phyloP scores from a whole-genome alignment of 2,797 vertebrate species.

The Sebastes dallii region DNA sequence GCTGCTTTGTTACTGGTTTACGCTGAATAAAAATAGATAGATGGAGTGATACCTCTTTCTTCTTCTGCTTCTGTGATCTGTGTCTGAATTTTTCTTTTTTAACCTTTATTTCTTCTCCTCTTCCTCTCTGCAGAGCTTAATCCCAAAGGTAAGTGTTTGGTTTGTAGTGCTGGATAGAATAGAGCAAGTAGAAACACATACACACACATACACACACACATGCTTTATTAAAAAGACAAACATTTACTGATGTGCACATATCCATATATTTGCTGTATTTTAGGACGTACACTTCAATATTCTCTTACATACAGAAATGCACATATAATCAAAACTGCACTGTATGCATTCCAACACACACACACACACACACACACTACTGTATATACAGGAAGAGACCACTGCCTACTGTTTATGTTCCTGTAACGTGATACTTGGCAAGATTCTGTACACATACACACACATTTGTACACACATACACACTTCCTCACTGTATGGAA shows the following conservation, averaged over 20 bases:
- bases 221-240: conserved; percentile 8
- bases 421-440: conserved; percentile 71
- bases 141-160: conserved; percentile 78
- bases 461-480: conserved; percentile 26
- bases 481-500: conserved; percentile 55
- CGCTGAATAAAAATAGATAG: not conserved
- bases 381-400: conserved; percentile 70
- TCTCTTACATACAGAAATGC: conserved; percentile 10
- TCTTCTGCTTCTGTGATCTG: conserved; percentile 13
- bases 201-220: not conserved
- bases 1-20: not conserved
- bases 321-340: conserved; percentile 21
- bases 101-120: conserved; percentile 37
- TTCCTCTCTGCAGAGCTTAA: conserved; percentile 77
- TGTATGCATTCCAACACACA: conserved; percentile 23
- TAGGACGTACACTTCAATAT: not conserved
- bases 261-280: not conserved
- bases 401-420: conserved; percentile 72
- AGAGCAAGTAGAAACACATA: conserved; percentile 35
- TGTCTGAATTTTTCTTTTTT: conserved; percentile 4
- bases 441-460: conserved; percentile 31
- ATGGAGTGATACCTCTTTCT: not conserved
- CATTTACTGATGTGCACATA: not conserved
- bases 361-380: conserved; percentile 19
- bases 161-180: conserved; percentile 38